phyloP scores from a whole-genome alignment of 2,797 vertebrate species.

The Hippoglossus hippoglossus region DNA sequence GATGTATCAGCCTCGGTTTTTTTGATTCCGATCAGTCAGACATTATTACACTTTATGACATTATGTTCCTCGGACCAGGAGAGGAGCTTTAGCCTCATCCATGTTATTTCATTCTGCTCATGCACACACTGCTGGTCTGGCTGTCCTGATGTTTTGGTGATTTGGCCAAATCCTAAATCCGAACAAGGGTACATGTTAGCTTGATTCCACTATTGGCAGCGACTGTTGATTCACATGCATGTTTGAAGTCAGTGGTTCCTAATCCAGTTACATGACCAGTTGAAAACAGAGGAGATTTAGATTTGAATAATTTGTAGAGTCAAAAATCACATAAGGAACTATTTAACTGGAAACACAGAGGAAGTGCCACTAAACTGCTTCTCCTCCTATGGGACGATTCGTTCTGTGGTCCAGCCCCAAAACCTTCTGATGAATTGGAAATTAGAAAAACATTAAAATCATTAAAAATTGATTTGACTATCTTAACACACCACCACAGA shows the following conservation, averaged over 20 bases:
- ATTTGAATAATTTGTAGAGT: background rate
- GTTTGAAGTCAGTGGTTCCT: background rate
- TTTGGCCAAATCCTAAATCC: conserved; percentile 23
- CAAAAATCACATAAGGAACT: no score
- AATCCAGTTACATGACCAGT: background rate
- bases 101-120: conserved; percentile 51
- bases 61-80: conserved; percentile 26
- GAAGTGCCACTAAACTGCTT: no score
- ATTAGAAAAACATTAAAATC: no score
- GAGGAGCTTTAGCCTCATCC: conserved; percentile 25
- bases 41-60: conserved; percentile 1
- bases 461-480: no score
- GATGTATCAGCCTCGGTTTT: conserved; percentile 20
- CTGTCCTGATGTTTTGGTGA: no score
- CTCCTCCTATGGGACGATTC: no score
- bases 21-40: conserved; percentile 19
- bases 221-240: background rate
- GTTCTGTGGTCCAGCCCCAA: no score
- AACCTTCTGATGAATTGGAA: no score
- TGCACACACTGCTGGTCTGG: conserved; percentile 18
- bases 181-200: no score
- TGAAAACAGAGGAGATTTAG: background rate
- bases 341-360: no score
- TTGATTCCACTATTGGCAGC: background rate
- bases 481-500: no score